Evolutionary conservation across 64 coral and sea anemone genomes (phyloP).

Genomic region (Stichodactyla helianthus): DNA sequence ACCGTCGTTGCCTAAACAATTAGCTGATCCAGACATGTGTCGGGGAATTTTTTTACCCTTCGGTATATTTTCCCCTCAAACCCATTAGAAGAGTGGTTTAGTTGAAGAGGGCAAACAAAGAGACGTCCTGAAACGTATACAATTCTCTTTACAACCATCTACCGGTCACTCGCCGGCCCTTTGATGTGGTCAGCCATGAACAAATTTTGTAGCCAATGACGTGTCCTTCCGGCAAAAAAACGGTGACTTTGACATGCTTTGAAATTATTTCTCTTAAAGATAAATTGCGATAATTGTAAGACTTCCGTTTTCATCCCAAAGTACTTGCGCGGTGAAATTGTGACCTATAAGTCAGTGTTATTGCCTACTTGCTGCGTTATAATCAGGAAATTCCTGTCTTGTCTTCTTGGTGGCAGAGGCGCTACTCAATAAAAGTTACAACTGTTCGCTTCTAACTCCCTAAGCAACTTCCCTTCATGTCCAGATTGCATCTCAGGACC

Average conservation of each 20-base stretch:
- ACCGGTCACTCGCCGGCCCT: background rate
- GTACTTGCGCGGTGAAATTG: background rate
- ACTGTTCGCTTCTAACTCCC: no score
- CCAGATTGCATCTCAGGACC: no score
- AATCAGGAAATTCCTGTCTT: no score
- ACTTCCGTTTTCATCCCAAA: background rate
- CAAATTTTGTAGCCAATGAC: background rate
- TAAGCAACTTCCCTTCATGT: no score
- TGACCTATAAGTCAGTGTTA: background rate
- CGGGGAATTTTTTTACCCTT: background rate
- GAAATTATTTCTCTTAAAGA: background rate
- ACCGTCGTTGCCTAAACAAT: background rate
- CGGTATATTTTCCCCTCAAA: background rate
- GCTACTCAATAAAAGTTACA: no score
- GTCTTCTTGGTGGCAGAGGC: no score
- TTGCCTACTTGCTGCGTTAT: background rate
- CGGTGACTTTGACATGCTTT: background rate
- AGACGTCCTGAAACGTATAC: background rate
- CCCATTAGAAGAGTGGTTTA: background rate
- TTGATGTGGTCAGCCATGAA: background rate
- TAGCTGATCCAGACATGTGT: background rate
- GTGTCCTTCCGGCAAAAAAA: background rate
- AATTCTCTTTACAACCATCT: background rate
- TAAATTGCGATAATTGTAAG: constrained; percentile 1
- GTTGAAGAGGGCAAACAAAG: background rate